phyloP scores from a whole-genome alignment of 1,140 invertebrate species.

The Zaprionus ornatus region DNA sequence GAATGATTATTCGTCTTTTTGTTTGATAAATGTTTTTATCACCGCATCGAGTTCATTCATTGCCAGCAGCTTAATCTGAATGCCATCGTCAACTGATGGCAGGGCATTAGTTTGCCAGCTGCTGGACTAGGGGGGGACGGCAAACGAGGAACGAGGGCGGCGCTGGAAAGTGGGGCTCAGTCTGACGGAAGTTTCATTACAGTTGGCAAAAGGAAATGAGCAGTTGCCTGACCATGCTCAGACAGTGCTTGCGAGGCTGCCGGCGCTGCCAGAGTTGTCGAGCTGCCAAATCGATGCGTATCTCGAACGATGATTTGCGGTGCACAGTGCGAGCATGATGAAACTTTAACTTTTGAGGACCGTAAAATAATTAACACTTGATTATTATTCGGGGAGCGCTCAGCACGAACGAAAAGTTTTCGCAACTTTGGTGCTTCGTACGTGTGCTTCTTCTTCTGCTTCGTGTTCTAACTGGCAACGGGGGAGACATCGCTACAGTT shows the following conservation, averaged over 20 bases:
- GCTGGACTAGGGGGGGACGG: conserved; percentile 17
- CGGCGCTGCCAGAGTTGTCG: conserved; percentile 18
- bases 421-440: conserved; percentile 43
- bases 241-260: not conserved
- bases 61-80: conserved; percentile 83
- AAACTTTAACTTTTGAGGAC: conserved; percentile 78
- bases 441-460: not conserved
- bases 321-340: conserved; percentile 63
- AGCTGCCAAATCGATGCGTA: conserved; percentile 71
- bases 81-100: conserved; percentile 83
- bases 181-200: conserved; percentile 80
- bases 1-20: conserved; percentile 79
- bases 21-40: conserved; percentile 83
- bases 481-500: conserved; percentile 73
- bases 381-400: conserved; percentile 78
- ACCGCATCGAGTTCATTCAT: conserved; percentile 83
- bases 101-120: conserved; percentile 75
- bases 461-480: conserved; percentile 54
- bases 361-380: conserved; percentile 84
- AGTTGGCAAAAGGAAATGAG: conserved; percentile 75
- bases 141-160: not conserved
- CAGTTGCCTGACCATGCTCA: conserved; percentile 3
- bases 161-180: conserved; percentile 10
- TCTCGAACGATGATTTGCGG: conserved; percentile 83
- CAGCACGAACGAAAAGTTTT: conserved; percentile 34